Conservation (phyloP, 2,797 vertebrate genomes). For the Mus minutoides region DNA sequence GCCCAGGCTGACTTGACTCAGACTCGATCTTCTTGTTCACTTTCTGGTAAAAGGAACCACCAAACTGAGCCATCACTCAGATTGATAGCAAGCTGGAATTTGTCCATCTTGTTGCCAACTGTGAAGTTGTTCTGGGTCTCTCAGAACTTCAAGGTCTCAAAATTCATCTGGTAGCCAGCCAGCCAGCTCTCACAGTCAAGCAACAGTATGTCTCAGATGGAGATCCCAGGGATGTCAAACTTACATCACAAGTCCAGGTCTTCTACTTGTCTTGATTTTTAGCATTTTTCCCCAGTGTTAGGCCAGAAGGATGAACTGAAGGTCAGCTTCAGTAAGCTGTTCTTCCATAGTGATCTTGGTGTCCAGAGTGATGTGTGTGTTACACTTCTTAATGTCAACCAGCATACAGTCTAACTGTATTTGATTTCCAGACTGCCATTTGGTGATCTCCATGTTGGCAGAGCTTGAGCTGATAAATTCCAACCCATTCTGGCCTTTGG, state of each 20-base stretch:
- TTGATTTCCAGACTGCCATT: neutral
- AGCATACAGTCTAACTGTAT: neutral
- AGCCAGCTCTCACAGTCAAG: constrained; percentile 96
- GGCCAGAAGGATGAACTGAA: neutral
- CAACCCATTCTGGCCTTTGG: neutral
- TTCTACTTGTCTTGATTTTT: constrained; percentile 88
- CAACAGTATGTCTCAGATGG: constrained; percentile 92
- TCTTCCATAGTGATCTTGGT: neutral
- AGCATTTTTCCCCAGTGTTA: constrained; percentile 87
- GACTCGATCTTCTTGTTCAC: constrained; percentile 97
- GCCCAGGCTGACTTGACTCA: constrained; percentile 96
- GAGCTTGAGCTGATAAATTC: neutral
- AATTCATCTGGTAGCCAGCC: constrained; percentile 96
- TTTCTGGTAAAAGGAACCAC: constrained; percentile 98
- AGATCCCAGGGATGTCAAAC: constrained; percentile 95
- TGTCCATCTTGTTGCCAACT: neutral
- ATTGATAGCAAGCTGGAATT: constrained; percentile 83
- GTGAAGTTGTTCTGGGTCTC: neutral
- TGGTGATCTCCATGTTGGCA: neutral
- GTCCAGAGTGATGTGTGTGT: neutral
- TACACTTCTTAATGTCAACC: neutral
- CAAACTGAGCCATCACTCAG: constrained; percentile 98
- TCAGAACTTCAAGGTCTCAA: constrained; percentile 88
- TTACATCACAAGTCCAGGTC: constrained; percentile 94
- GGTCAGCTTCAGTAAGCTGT: neutral